A percentile compares a stretch with the other conserved stretches of the same genome.
These are phyloP conservation scores for Taenaris catops DNA, from an alignment of 2,888 invertebrate genomes.

Conservation along the genomic window DNA sequence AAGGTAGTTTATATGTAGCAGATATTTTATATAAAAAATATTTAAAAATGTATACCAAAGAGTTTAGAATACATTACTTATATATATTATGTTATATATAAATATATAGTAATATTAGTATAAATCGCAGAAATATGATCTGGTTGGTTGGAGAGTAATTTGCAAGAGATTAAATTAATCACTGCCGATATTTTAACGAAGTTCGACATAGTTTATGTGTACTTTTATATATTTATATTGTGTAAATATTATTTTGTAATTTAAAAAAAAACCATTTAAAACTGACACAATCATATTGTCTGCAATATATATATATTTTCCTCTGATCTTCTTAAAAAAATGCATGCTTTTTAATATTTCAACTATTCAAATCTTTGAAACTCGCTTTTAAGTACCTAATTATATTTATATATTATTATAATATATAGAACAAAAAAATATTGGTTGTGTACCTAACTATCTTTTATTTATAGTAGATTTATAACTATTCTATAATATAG, in stretches of 20 bases:
- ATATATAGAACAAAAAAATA: no score
- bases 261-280: neutral
- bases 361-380: conserved; percentile 22
- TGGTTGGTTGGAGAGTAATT: conserved; percentile 24
- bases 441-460: conserved; percentile 60
- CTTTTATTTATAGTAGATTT: conserved; percentile 48
- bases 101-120: conserved; percentile 23
- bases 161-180: conserved; percentile 27
- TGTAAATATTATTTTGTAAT: conserved; percentile 22
- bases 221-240: conserved; percentile 32
- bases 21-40: conserved; percentile 27
- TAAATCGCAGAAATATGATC: conserved; percentile 19
- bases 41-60: conserved; percentile 59
- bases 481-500: conserved; percentile 41
- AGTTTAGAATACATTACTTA: conserved; percentile 25
- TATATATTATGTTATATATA: no score
- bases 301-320: conserved; percentile 6
- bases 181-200: conserved; percentile 47
- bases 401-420: conserved; percentile 26
- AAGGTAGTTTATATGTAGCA: conserved; percentile 23
- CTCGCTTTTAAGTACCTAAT: conserved; percentile 30
- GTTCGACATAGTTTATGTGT: conserved; percentile 24
- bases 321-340: conserved; percentile 11
- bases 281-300: neutral
- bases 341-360: conserved; percentile 26